Evolutionary conservation across 2,888 invertebrate species (phyloP).

Genomic region (Chymomyza procnemis): DNA sequence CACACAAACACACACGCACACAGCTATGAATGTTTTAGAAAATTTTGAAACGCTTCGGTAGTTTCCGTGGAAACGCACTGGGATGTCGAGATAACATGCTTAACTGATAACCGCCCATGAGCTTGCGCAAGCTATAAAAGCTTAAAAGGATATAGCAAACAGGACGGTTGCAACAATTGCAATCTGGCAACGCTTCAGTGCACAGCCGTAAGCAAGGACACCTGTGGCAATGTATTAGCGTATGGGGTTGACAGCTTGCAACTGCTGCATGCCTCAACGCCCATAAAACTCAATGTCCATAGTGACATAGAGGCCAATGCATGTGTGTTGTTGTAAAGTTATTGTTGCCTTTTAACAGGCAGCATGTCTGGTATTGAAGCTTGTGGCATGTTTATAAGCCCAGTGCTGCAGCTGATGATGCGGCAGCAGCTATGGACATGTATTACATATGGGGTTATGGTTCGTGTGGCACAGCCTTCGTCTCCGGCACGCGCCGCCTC

Average conservation of each 20-base stretch:
- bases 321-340: not conserved
- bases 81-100: not conserved
- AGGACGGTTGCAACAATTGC: conserved; percentile 29
- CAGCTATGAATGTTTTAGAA: conserved; percentile 1
- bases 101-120: not conserved
- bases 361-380: not conserved
- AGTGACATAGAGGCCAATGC: not conserved
- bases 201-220: conserved; percentile 34
- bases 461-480: not conserved
- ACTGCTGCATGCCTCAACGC: conserved; percentile 1
- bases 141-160: conserved; percentile 24
- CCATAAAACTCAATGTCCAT: not conserved
- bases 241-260: not conserved
- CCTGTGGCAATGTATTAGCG: not conserved
- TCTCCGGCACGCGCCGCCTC: not conserved
- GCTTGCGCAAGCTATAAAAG: conserved; percentile 29
- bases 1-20: conserved; percentile 9
- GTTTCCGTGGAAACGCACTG: conserved; percentile 1
- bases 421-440: no score
- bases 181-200: conserved; percentile 7
- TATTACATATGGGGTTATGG: not conserved
- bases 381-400: not conserved
- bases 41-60: conserved; percentile 38
- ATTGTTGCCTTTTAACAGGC: not conserved
- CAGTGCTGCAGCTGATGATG: no score